Evolutionary conservation across 2,113 vertebrate genomes (phyloP), one percentile per base, ranked within the genome.

Genomic region (Piprites chloris): DNA sequence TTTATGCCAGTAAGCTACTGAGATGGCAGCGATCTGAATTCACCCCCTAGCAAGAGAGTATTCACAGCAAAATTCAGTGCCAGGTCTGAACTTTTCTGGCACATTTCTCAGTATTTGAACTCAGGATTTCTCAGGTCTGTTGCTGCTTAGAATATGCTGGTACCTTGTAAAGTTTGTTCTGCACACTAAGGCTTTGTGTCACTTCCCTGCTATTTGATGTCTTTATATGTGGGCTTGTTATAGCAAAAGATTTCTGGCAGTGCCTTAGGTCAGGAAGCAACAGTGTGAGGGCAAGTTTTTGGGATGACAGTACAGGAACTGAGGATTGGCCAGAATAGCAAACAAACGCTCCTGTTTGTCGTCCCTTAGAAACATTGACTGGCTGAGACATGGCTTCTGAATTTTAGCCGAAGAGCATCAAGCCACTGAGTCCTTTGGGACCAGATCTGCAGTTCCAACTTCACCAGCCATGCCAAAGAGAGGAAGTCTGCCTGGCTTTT

Each of bases 201-300:
- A 49, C 14, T 84, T 87, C 35, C 42, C 55, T 84, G 50, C 33
- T 58, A 79, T 61, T 79, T 85, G 62, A 72, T 90, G 65, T 92
- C 86, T 87, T 77, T 73, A 69, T 55, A 33, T 67, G 12, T 59
- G 50, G 68, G 86, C 35, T 39, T 90, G 35, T 71, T 67, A 11
- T 0, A 92, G 65, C n/a, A 88, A 67, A 84, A 77, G 49, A 44
- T 18, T 81, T 65, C 23, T 78, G 66, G 84, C 15, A 33, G 6
- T 44, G 32, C 37, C 49, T n/a, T 75, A 75, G 65, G 75, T 86
- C 55, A 63, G 63, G 68, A 77, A 96, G 46, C 30, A 69, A 26
- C 44, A 53, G n/a, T 49, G 24, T 44, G 12, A 62, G 50, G 7
- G 9, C 27, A 71, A 47, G 41, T 46, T 90, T 88, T 84, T 0